phyloP scores from a whole-genome alignment of 2,113 vertebrate genomes.

The Phodopus roborovskii region DNA sequence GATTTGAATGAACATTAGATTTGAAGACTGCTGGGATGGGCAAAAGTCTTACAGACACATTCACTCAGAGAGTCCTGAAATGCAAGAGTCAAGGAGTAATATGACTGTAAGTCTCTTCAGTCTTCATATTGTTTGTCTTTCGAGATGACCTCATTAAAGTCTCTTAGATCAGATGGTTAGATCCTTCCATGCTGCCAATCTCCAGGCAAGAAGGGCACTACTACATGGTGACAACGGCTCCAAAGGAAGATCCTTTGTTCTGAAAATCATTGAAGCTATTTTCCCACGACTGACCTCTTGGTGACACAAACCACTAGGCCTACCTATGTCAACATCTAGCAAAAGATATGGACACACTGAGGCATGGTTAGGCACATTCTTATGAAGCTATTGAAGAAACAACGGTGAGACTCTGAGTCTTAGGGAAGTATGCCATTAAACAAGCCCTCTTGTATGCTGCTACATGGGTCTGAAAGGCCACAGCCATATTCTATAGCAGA shows the following conservation, averaged over 20 bases:
- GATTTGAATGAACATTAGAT: neutral
- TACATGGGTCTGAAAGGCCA: conserved; percentile 3
- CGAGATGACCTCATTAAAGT: neutral
- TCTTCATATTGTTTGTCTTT: conserved; percentile 15
- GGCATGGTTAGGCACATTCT: neutral
- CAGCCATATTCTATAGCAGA: neutral
- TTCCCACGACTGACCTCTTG: no score
- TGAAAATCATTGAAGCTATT: neutral
- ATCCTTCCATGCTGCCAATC: neutral
- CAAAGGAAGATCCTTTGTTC: neutral
- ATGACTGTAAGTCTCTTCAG: neutral
- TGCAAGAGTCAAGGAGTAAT: conserved; percentile 31
- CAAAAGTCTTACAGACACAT: neutral
- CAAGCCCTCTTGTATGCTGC: neutral
- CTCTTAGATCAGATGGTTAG: neutral
- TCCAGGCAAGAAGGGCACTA: neutral
- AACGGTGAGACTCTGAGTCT: neutral
- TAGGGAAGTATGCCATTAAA: neutral
- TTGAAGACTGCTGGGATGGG: neutral
- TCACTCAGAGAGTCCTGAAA: neutral
- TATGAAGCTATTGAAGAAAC: neutral
- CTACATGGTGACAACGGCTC: neutral
- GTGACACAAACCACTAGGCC: neutral
- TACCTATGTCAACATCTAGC: neutral
- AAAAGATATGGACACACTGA: neutral